Base-by-base conservation (phyloP, 2,113 vertebrate genomes). In the Oncorhynchus keta region DNA sequence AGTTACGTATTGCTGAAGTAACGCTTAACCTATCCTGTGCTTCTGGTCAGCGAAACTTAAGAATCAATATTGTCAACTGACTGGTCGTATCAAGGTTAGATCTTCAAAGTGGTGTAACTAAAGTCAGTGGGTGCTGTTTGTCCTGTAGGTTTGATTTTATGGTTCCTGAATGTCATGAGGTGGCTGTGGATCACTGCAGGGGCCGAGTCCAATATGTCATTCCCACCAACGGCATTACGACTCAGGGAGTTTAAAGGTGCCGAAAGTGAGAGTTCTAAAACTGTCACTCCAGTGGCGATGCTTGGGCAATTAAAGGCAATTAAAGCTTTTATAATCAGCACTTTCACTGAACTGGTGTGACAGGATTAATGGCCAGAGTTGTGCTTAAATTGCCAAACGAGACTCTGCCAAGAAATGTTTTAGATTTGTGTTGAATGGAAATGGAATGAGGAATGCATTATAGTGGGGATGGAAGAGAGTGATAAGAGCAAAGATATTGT, bases 251-350 rank as follows among this genome's bases (percentile, higher is more conserved):
- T 87, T 80, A 79, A 87, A 85, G 84, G 76, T 85, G 70, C 77
- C 75, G 83, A 87, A 86, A 89, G 81, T 77, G 67, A 83, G 77
- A 83, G 83, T 87, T 88, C 73, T 85, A 89, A 88, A 90, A 75
- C 67, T 84, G 88, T 87, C 89, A 87, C 76, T 89, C 74, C 72
- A 66, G 68, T 48, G 79, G 83, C 28, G 75, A 85, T 85, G 80
- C 79, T 78, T 69, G 80, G 81, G 78, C 87, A 89, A 92, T 89
- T 89, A 90, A 90, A 85, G 78, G 81, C 85, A 91, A 89, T 89
- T 91, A 91, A 90, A 88, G 84, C 86, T 89, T 90, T 89, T 86
- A 86, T 88, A 89, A 91, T 91, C 87, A 89, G 80, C 82, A 79
- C 81, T 65, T 79, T 89, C 39, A 84, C 79, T 86, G 87, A 89